Evolutionary conservation across 2,797 vertebrate genomes (phyloP).

Genomic region (Antrozous pallidus): DNA sequence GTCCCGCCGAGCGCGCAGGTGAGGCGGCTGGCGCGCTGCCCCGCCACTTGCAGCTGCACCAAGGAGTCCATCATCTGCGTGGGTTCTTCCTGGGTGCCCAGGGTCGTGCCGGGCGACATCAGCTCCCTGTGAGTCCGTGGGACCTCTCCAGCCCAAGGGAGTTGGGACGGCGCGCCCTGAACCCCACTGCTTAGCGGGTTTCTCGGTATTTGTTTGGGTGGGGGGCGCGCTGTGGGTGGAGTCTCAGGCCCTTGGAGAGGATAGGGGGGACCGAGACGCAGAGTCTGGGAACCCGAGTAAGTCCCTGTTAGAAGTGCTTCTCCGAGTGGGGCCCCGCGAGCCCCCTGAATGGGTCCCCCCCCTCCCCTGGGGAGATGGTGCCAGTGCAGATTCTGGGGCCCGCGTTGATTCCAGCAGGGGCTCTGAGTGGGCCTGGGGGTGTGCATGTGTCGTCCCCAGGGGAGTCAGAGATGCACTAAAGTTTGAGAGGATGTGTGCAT

Average conservation of each 20-base stretch:
- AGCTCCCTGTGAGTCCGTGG: constrained; percentile 95
- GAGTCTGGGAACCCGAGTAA: not conserved
- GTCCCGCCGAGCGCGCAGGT: constrained; percentile 81
- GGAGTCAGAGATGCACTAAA: constrained; percentile 36
- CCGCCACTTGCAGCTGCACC: constrained; percentile 94
- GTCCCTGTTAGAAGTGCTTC: constrained; percentile 24
- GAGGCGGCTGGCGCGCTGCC: constrained; percentile 88
- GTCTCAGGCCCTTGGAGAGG: not conserved
- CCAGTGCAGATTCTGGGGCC: not conserved
- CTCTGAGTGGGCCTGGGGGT: not conserved
- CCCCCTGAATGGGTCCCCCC: constrained; percentile 30
- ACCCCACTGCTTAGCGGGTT: not conserved
- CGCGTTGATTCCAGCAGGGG: not conserved
- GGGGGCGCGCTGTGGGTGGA: constrained; percentile 21
- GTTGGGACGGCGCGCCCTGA: not conserved
- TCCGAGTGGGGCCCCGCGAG: constrained; percentile 29
- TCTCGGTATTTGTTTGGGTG: not conserved
- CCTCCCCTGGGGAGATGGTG: not conserved
- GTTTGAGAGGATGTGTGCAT: constrained; percentile 43
- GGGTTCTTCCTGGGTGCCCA: constrained; percentile 89
- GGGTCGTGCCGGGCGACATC: constrained; percentile 89
- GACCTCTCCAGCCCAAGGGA: constrained; percentile 46
- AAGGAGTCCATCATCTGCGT: constrained; percentile 97
- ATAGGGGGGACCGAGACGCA: not conserved
- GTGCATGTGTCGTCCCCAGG: not conserved